Conservation (phyloP, 2,113 vertebrate species). For the Melierax canorus region DNA sequence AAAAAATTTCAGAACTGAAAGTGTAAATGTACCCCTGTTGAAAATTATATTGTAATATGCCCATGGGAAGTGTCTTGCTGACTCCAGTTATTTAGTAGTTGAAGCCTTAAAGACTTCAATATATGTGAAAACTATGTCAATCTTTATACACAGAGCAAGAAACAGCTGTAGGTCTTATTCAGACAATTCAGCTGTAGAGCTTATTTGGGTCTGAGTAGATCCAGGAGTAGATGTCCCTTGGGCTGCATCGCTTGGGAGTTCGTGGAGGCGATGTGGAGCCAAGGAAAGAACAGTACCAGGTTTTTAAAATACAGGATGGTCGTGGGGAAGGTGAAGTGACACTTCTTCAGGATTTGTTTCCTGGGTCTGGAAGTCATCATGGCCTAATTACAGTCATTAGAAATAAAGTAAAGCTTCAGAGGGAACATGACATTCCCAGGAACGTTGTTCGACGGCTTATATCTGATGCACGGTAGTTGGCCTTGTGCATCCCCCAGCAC, state of each 20-base stretch:
- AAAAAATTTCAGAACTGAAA: background rate
- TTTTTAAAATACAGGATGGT: background rate
- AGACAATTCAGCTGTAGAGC: background rate
- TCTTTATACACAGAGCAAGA: background rate
- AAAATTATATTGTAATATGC: background rate
- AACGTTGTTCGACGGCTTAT: fast-evolving
- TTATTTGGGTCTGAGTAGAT: background rate
- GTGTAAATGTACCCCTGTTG: background rate
- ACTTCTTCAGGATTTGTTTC: background rate
- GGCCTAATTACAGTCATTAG: background rate
- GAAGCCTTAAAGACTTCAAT: background rate
- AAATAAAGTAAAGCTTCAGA: background rate
- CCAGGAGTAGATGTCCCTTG: background rate
- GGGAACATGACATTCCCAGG: background rate
- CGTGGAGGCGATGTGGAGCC: background rate
- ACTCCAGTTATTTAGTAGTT: background rate
- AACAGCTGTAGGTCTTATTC: background rate
- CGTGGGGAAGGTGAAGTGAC: background rate
- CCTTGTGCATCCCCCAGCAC: background rate
- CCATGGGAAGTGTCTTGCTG: background rate
- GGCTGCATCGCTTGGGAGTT: background rate
- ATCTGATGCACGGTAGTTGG: background rate
- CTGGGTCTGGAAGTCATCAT: background rate
- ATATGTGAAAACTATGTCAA: background rate
- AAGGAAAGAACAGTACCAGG: background rate